Percentiles rank a stretch among this genome's conserved stretches.
Conservation (phyloP, 2,888 invertebrate genomes). For the Eurytoma adleriae region DNA sequence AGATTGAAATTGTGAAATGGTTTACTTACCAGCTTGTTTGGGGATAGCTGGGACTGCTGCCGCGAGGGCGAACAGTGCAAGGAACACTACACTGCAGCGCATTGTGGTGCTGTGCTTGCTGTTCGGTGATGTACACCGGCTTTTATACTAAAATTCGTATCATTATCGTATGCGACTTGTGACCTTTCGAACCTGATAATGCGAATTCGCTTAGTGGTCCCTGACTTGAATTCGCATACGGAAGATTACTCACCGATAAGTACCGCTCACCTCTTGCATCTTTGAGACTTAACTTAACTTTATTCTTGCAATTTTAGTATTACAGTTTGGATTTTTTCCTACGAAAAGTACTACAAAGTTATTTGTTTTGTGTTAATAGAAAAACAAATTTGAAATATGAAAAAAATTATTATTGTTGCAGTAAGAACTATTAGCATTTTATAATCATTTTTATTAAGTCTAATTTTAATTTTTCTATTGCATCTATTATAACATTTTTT, state of each 20-base stretch:
- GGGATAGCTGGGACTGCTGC: conserved; percentile 63
- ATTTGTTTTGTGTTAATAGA: too few relatives aligned
- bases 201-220: background rate
- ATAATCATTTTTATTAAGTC: too few relatives aligned
- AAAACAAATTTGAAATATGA: too few relatives aligned
- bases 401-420: too few relatives aligned
- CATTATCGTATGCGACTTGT: conserved; percentile 68
- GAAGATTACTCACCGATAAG: conserved; percentile 26
- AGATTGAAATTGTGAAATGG: background rate
- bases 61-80: conserved; percentile 71
- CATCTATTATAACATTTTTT: too few relatives aligned
- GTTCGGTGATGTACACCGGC: conserved; percentile 42
- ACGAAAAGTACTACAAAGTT: too few relatives aligned
- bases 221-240: background rate
- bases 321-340: too few relatives aligned
- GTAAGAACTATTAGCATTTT: too few relatives aligned
- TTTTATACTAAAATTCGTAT: conserved; percentile 72
- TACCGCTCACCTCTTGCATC: conserved; percentile 33
- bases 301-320: too few relatives aligned
- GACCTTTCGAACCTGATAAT: conserved; percentile 62
- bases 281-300: too few relatives aligned
- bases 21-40: conserved; percentile 70
- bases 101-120: conserved; percentile 70
- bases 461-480: too few relatives aligned
- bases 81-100: conserved; percentile 68